Evolutionary conservation across 1,140 invertebrate species (phyloP).

Genomic region (Zaprionus africanus): DNA sequence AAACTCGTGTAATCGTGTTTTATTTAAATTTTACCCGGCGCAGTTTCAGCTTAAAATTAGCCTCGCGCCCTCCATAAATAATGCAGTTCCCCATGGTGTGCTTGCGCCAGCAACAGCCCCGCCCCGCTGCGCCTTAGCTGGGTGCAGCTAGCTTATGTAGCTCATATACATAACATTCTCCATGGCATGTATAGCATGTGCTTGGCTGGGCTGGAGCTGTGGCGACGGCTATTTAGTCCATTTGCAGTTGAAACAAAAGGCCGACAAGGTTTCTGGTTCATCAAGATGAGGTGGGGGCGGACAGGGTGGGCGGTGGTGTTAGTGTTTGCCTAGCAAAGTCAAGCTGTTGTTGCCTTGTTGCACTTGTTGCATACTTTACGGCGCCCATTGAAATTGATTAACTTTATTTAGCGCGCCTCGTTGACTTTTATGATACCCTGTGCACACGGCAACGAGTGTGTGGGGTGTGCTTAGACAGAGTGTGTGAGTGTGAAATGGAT

Average conservation of each 20-base stretch:
- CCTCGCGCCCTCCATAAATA: slow-evolving; percentile 55
- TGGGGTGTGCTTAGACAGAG: neutral
- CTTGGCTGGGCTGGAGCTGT: neutral
- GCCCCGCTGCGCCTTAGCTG: neutral
- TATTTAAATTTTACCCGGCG: slow-evolving; percentile 33
- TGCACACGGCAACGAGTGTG: neutral
- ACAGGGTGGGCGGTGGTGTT: neutral
- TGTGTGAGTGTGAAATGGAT: no score
- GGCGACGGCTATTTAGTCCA: slow-evolving; percentile 12
- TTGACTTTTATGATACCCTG: slow-evolving; percentile 29
- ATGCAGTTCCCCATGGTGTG: slow-evolving; percentile 62
- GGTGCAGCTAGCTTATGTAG: slow-evolving; percentile 9
- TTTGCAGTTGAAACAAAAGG: slow-evolving; percentile 41
- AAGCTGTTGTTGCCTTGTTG: slow-evolving; percentile 23
- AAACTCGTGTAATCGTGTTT: slow-evolving; percentile 14
- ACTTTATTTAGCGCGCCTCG: slow-evolving; percentile 58
- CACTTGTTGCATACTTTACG: slow-evolving; percentile 68
- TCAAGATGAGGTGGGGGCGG: slow-evolving; percentile 22
- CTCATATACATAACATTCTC: slow-evolving; percentile 1
- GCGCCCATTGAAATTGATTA: slow-evolving; percentile 76
- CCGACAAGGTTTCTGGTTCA: slow-evolving; percentile 36
- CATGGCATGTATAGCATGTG: slow-evolving; percentile 12
- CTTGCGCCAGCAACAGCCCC: slow-evolving; percentile 43
- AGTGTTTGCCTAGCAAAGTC: slow-evolving; percentile 2
- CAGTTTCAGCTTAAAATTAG: slow-evolving; percentile 44